Conservation (phyloP, 2,113 vertebrate species). For the Poeciliopsis retropinna region DNA sequence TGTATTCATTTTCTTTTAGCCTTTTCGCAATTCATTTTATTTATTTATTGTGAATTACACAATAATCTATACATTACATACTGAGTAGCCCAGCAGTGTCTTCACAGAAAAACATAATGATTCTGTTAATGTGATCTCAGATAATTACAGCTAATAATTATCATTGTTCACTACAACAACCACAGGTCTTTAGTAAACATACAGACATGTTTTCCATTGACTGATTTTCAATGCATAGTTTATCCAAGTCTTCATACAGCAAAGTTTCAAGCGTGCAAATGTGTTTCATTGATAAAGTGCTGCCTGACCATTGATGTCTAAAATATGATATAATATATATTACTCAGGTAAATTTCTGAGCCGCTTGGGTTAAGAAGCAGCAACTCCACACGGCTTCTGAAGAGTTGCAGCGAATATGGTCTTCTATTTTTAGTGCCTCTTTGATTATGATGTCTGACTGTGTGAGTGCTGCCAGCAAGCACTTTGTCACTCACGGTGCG, state of each 20-base stretch:
- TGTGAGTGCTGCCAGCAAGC: constrained; percentile 61
- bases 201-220: constrained; percentile 36
- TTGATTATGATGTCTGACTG: constrained; percentile 70
- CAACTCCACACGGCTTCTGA: constrained; percentile 49
- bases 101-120: constrained; percentile 7
- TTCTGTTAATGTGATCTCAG: constrained; percentile 14
- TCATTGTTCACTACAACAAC: too few relatives aligned
- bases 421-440: constrained; percentile 71
- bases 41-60: too few relatives aligned
- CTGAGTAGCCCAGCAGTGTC: neutral
- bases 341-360: constrained; percentile 29
- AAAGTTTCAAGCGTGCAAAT: constrained; percentile 12
- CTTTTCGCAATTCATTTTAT: neutral
- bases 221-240: neutral
- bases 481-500: constrained; percentile 60
- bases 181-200: neutral
- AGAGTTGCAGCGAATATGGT: constrained; percentile 55
- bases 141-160: constrained; percentile 15
- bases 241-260: neutral
- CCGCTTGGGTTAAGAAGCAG: constrained; percentile 18
- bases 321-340: constrained; percentile 32
- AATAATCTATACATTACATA: neutral
- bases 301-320: constrained; percentile 26
- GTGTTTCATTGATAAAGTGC: constrained; percentile 28
- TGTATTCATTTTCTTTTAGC: neutral